Evolutionary conservation across 1,140 invertebrate species (phyloP).

Genomic region (Conus betulinus): DNA sequence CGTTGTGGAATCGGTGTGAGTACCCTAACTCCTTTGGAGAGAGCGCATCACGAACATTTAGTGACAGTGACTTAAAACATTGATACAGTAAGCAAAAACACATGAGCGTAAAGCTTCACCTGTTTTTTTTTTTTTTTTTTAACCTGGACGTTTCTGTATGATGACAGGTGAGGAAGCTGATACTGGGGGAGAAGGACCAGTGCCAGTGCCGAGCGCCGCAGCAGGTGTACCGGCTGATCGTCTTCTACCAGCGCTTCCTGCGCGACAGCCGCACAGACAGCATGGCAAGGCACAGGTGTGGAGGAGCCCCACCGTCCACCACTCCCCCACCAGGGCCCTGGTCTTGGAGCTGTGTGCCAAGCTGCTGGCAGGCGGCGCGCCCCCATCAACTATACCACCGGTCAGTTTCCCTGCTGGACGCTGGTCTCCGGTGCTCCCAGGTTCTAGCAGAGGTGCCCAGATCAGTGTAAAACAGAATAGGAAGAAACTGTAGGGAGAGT

Average conservation of each 20-base stretch:
- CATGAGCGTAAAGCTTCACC: not conserved
- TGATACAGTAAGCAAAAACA: not conserved
- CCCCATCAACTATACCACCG: conserved; percentile 15
- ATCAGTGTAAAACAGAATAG: too few species aligned
- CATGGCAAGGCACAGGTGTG: conserved; percentile 10
- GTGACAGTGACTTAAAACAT: too few species aligned
- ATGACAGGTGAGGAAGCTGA: not conserved
- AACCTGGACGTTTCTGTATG: too few species aligned
- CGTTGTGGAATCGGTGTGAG: too few species aligned
- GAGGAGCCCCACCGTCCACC: conserved; percentile 2
- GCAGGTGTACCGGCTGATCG: conserved; percentile 17
- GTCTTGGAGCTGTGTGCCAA: not conserved
- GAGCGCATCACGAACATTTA: not conserved
- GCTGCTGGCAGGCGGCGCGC: conserved; percentile 1
- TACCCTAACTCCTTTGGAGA: not conserved
- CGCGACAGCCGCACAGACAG: not conserved
- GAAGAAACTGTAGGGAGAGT: too few species aligned
- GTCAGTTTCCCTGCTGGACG: not conserved
- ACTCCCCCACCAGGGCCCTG: not conserved
- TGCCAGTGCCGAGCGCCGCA: not conserved
- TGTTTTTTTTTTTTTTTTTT: not conserved
- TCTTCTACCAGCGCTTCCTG: conserved; percentile 22
- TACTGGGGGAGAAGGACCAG: not conserved
- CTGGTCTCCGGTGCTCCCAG: too few species aligned
- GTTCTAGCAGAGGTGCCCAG: not conserved